Conservation (phyloP, 2,888 invertebrate genomes). For the Helobdella robusta region DNA sequence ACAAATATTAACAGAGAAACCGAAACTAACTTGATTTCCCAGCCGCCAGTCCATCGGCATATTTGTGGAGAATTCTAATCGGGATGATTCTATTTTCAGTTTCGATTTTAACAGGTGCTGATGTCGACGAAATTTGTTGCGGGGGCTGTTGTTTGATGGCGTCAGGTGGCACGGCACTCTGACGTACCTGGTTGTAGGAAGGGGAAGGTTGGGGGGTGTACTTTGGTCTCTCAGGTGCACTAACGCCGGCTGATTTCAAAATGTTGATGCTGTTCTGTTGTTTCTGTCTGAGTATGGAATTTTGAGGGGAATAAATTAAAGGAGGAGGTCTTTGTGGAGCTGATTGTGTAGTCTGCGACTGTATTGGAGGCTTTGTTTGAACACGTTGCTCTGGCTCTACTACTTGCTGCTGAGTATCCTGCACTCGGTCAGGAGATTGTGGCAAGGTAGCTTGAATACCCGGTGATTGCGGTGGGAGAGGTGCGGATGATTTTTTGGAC, state of each 20-base stretch:
- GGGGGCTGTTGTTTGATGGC: neutral
- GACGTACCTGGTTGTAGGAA: neutral
- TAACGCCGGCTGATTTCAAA: neutral
- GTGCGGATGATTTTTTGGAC: constrained; percentile 12
- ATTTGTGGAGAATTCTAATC: constrained; percentile 16
- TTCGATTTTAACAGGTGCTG: too few species aligned
- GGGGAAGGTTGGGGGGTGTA: neutral
- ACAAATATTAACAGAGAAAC: too few species aligned
- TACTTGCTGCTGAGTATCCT: too few species aligned
- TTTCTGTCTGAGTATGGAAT: neutral
- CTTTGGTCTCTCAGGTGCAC: neutral
- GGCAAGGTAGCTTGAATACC: too few species aligned
- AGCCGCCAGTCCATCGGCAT: constrained; percentile 8
- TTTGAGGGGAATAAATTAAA: neutral
- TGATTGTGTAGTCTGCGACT: too few species aligned
- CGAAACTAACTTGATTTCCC: neutral
- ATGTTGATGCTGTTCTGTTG: neutral
- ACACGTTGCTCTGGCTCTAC: too few species aligned
- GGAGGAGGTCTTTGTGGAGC: neutral
- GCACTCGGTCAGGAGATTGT: too few species aligned
- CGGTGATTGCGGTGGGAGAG: constrained; percentile 5
- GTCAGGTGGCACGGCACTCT: neutral
- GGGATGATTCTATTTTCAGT: constrained; percentile 8
- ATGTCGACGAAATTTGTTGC: neutral
- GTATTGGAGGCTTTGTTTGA: too few species aligned